These are phyloP conservation scores for Vidua macroura DNA, from an alignment of 2,113 vertebrate species.

Conservation along the genomic window DNA sequence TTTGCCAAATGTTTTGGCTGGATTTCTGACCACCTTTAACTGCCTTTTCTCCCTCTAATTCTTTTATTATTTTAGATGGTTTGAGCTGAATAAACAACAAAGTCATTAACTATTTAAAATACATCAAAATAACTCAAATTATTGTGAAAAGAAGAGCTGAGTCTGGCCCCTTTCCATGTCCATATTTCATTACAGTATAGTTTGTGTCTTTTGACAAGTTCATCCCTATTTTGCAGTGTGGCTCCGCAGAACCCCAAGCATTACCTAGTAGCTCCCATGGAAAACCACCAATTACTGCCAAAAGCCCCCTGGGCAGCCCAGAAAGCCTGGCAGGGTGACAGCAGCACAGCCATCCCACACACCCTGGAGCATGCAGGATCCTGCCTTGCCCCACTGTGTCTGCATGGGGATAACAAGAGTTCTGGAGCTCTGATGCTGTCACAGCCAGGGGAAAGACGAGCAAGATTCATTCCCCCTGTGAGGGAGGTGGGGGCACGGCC, in stretches of 20 bases:
- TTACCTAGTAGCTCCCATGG: background rate
- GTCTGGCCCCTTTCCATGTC: background rate
- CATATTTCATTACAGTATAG: background rate
- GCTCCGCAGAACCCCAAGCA: background rate
- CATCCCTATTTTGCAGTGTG: rapidly evolving
- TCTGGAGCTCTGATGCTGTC: background rate
- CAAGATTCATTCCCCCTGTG: background rate
- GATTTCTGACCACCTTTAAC: background rate
- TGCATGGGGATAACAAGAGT: rapidly evolving
- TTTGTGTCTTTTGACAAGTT: background rate
- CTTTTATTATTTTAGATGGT: background rate
- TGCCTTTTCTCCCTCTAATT: background rate
- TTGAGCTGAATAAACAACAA: background rate
- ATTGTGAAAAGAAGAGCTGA: background rate
- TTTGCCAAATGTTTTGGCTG: background rate
- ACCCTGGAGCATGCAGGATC: rapidly evolving
- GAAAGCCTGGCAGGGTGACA: background rate
- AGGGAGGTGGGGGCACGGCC: background rate
- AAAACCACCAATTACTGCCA: background rate
- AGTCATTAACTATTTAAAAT: background rate
- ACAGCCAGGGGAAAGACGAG: background rate
- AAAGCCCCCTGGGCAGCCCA: background rate
- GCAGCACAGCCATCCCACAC: background rate
- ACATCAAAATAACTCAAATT: background rate
- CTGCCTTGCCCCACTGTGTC: rapidly evolving